Conservation (phyloP, 37 sponge, comb jelly and placozoan species). For the Chondrilla cf. caribensis region DNA sequence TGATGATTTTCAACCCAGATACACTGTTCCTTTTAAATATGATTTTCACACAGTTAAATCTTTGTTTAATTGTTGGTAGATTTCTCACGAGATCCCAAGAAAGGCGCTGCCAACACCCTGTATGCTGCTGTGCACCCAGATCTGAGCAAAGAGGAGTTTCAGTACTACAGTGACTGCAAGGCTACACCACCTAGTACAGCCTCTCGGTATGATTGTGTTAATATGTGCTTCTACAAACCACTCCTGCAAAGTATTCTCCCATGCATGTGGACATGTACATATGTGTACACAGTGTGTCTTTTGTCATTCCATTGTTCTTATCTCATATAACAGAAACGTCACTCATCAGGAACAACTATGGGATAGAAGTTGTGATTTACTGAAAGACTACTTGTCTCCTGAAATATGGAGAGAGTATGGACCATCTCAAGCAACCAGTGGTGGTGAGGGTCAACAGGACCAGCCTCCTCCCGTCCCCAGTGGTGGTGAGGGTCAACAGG, state of each 20-base stretch:
- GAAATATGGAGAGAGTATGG: constrained; percentile 53
- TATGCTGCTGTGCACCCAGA: constrained; percentile 23
- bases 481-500: not conserved
- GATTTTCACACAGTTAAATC: no score
- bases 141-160: constrained; percentile 27
- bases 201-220: no score
- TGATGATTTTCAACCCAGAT: no score
- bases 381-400: constrained; percentile 44
- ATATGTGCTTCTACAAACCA: no score
- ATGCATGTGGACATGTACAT: no score
- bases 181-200: not conserved
- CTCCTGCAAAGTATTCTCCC: no score
- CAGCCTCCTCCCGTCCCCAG: not conserved
- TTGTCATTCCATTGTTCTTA: no score
- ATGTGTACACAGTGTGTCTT: no score
- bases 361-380: constrained; percentile 33
- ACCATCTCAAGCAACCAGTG: not conserved
- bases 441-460: not conserved
- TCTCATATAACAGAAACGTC: constrained; percentile 28
- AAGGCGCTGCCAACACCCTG: constrained; percentile 17
- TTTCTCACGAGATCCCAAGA: not conserved
- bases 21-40: no score
- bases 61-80: no score
- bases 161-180: constrained; percentile 8
- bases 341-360: constrained; percentile 54